Conservation (phyloP, 64 coral and sea anemone genomes). For the Hydrozoanthus tunicans region DNA sequence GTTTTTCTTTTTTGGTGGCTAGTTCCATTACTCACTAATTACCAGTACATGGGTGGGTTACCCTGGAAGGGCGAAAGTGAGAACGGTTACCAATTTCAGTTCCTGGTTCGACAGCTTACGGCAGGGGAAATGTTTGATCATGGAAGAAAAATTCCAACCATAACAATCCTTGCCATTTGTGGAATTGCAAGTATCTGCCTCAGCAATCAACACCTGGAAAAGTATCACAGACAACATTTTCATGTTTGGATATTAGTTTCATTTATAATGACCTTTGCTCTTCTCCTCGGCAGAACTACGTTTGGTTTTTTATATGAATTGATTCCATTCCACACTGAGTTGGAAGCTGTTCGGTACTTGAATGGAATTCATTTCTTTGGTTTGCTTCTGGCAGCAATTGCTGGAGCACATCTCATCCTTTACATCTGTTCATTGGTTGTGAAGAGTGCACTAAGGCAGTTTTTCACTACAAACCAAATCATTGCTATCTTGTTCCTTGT, state of each 20-base stretch:
- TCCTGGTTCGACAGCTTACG: conserved; percentile 61
- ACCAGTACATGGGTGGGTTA: conserved; percentile 71
- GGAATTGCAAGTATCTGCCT: conserved; percentile 57
- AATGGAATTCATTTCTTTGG: conserved; percentile 80
- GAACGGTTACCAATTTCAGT: conserved; percentile 51
- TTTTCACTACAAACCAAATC: background rate
- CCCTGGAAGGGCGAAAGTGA: conserved; percentile 77
- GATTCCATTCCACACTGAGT: conserved; percentile 76
- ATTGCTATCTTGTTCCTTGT: background rate
- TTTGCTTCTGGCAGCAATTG: conserved; percentile 54
- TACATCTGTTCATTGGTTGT: conserved; percentile 48
- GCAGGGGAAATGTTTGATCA: conserved; percentile 74
- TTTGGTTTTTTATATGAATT: conserved; percentile 66
- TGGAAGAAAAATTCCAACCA: conserved; percentile 62
- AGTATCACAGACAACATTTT: background rate
- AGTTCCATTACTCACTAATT: conserved; percentile 48
- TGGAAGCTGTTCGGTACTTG: conserved; percentile 77
- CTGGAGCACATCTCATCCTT: conserved; percentile 32
- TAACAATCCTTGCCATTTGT: conserved; percentile 53
- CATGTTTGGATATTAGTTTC: conserved; percentile 52
- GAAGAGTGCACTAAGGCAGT: background rate
- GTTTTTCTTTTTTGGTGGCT: conserved; percentile 72
- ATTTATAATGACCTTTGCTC: conserved; percentile 36
- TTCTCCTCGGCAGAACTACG: conserved; percentile 75
- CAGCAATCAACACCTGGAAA: background rate